Base-by-base conservation (phyloP, 2,888 invertebrate species). In the Leptopterna dolabrata region DNA sequence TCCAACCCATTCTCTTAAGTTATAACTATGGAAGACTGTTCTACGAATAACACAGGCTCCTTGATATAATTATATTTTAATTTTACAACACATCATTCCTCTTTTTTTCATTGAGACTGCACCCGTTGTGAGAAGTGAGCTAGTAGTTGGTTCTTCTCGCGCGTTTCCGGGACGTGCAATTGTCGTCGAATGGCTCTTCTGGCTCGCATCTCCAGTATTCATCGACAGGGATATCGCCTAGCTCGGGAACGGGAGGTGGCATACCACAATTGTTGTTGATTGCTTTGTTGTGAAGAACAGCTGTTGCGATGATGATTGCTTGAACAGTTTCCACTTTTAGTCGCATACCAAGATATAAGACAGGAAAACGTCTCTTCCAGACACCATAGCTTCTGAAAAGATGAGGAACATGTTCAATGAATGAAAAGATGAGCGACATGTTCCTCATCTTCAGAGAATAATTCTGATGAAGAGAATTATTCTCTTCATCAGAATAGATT, bases 201-300 rank as follows among this genome's bases (percentile, higher is more conserved):
- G 76, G 76, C 27, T 13, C 30, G 11, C 76, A 76, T 36, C 76
- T 24, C 76, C 9, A 76, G 76, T 76, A 9, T 76, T 76, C 27
- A 16, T 76, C 76, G 11, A 76, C 19, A 30, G 76, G n/a, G 30
- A 76, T 9, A 29, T 36, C 36, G 4, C 11, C 29, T 9, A 9
- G 27, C 27, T 76, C 76, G 11, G 29, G 76, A 9, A 36, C 41
- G 36, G 78, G 19, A 19, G 47, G 47, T 7, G 78, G 78, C 43
- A 78, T 30, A 41, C 41, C 78, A n/a, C 41, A 29, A 16, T 78
- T 78, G 14, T n/a, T n/a, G 0, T 30, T 41, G 14, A 84, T 43
- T 24, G 73, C 73, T 24, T 71, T 70, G 41, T 84, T 84, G 43
- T 70, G 70, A 13, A 83, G 70, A 24, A 83, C 83, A 2, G 83